Percentiles rank a stretch among this genome's conserved stretches.
Conservation (phyloP, 2,888 invertebrate genomes). For the Atethmia centrago region DNA sequence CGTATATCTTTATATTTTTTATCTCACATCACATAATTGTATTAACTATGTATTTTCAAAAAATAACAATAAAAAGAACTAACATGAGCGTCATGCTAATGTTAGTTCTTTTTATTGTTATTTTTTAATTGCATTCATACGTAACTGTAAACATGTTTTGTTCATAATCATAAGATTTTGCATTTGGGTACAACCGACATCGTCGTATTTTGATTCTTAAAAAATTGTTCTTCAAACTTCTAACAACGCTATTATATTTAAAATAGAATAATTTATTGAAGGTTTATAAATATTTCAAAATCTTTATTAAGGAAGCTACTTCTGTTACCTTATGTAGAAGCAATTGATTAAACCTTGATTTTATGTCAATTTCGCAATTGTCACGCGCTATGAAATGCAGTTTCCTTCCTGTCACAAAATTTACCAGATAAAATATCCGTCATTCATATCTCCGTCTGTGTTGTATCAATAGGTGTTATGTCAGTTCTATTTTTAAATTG, state of each 20-base stretch:
- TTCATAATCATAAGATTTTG: not conserved
- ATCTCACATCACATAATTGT: conserved; percentile 4
- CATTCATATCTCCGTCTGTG: conserved; percentile 12
- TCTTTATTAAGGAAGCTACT: not conserved
- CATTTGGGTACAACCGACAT: not conserved
- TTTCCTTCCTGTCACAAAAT: not conserved
- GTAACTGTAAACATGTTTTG: conserved; percentile 7
- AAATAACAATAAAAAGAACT: too few relatives aligned
- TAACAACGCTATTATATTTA: not conserved
- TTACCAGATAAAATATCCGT: conserved; percentile 27
- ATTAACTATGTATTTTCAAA: conserved; percentile 11
- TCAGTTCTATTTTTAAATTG: conserved; percentile 41
- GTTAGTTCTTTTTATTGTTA: conserved; percentile 14
- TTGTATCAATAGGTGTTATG: not conserved
- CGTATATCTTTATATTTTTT: conserved; percentile 21
- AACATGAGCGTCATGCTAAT: conserved; percentile 5
- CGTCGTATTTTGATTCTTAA: not conserved
- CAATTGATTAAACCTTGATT: not conserved
- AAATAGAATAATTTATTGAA: not conserved
- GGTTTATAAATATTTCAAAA: not conserved
- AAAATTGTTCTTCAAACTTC: not conserved
- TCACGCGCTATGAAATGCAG: conserved; percentile 1
- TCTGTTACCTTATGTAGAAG: not conserved
- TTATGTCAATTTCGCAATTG: not conserved
- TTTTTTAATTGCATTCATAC: conserved; percentile 23